Percentiles rank a stretch among this genome's conserved stretches.
Conservation (phyloP, 2,888 invertebrate species). For the Dryocosmus kuriphilus region DNA sequence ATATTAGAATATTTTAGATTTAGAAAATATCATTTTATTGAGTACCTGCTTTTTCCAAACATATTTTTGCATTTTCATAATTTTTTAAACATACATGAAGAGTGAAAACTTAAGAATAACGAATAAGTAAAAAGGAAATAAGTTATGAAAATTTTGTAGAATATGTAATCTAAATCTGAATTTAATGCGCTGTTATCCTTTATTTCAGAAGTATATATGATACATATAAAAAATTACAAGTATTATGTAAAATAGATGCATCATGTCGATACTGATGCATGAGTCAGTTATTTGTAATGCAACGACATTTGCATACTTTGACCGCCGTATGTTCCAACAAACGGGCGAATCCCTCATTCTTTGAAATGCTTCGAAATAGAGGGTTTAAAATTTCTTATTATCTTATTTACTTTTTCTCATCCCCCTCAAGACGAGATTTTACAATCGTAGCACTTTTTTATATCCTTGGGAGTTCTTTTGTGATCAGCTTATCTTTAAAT, state of each 20-base stretch:
- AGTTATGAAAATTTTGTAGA: not conserved
- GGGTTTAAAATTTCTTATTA: constrained; percentile 5
- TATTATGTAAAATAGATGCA: constrained; percentile 18
- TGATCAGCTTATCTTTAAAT: too few species aligned
- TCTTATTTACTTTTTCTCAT: constrained; percentile 1
- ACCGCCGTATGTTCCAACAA: constrained; percentile 9
- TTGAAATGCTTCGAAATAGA: constrained; percentile 6
- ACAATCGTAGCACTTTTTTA: constrained; percentile 17
- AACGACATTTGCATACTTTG: constrained; percentile 21
- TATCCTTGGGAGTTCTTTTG: too few species aligned
- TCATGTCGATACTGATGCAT: constrained; percentile 3
- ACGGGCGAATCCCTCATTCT: constrained; percentile 19
- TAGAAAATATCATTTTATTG: too few species aligned
- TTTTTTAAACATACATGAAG: not conserved
- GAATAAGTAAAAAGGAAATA: not conserved
- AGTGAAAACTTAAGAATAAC: too few species aligned
- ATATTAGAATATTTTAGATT: not conserved
- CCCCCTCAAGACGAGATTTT: constrained; percentile 8
- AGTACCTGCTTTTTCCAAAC: too few species aligned
- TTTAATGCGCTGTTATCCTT: not conserved
- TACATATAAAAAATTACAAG: not conserved
- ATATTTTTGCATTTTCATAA: too few species aligned
- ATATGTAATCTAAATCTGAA: not conserved
- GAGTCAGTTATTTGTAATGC: constrained; percentile 18
- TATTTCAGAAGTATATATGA: not conserved